Evolutionary conservation across 2,797 vertebrate species (phyloP).

Genomic region (Pipistrellus kuhlii): DNA sequence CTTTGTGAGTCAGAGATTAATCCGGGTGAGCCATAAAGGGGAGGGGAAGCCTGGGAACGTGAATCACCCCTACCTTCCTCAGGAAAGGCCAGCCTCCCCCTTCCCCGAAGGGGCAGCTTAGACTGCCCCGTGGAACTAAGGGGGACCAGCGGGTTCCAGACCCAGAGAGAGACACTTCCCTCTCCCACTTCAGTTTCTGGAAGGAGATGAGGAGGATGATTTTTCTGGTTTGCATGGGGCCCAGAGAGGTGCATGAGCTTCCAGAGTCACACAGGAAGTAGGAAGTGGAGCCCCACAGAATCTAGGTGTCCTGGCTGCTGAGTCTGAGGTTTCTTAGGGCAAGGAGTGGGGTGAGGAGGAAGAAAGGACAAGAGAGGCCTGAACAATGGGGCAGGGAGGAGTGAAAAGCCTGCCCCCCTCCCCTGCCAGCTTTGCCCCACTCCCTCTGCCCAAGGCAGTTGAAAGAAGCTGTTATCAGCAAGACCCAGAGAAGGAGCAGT

Average conservation of each 20-base stretch:
- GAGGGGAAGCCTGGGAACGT: slow-evolving; percentile 48
- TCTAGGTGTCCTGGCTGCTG: not conserved
- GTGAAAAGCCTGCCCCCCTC: not conserved
- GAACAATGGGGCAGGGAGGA: not conserved
- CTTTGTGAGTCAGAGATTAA: slow-evolving; percentile 75
- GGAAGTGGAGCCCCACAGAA: not conserved
- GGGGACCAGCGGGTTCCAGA: not conserved
- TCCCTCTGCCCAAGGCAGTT: not conserved
- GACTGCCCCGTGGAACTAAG: not conserved
- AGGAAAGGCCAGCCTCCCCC: not conserved
- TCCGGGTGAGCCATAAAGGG: slow-evolving; percentile 62
- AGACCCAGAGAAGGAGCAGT: not conserved
- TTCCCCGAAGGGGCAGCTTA: not conserved
- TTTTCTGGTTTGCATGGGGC: slow-evolving; percentile 50
- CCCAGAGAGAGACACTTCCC: not conserved
- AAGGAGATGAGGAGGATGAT: not conserved
- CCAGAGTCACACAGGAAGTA: not conserved
- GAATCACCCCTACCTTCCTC: slow-evolving; percentile 66
- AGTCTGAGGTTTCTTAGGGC: not conserved
- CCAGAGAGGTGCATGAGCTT: slow-evolving; percentile 39
- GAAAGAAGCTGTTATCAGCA: not conserved
- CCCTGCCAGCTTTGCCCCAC: not conserved
- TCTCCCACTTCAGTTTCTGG: slow-evolving; percentile 29
- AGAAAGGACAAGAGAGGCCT: not conserved
- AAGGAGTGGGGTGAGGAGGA: not conserved